phyloP scores from a whole-genome alignment of 2,113 vertebrate species.

The Cygnus buccinator region DNA sequence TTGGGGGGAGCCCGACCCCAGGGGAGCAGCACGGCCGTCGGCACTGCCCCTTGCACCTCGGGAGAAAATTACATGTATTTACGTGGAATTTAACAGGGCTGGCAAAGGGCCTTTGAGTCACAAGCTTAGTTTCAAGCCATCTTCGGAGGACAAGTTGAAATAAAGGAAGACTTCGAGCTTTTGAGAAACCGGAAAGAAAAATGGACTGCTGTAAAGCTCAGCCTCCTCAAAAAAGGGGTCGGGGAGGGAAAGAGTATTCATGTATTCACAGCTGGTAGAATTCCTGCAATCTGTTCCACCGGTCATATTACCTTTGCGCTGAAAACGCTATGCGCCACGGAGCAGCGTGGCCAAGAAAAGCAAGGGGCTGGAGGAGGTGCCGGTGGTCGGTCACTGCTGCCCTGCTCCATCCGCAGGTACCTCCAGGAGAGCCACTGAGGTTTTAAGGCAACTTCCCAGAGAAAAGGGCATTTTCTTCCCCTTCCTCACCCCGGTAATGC shows the following conservation, averaged over 20 bases:
- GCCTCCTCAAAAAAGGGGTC: conserved; percentile 1
- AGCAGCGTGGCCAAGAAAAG: neutral
- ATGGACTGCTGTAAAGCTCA: neutral
- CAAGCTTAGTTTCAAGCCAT: neutral
- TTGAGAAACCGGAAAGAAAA: conserved; percentile 16
- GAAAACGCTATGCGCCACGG: neutral
- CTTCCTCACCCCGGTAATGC: neutral
- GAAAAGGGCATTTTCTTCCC: neutral
- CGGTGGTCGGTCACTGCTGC: neutral
- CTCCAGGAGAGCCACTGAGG: neutral
- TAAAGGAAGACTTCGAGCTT: conserved; percentile 39
- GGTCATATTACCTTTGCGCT: conserved; percentile 32
- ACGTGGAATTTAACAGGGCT: neutral
- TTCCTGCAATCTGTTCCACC: conserved; percentile 71
- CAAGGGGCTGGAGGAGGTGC: neutral
- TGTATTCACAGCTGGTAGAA: conserved; percentile 68
- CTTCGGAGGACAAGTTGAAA: conserved; percentile 2
- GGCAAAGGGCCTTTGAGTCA: neutral
- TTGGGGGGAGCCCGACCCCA: neutral
- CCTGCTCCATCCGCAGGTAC: neutral
- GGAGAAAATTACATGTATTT: neutral
- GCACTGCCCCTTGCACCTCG: neutral
- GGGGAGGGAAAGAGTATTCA: conserved; percentile 38
- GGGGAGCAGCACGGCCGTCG: neutral
- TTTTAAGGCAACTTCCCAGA: neutral